Evolutionary conservation across 2,888 invertebrate species (phyloP), one percentile per base, ranked within the genome.

Genomic region (Leucophenga maculata): DNA sequence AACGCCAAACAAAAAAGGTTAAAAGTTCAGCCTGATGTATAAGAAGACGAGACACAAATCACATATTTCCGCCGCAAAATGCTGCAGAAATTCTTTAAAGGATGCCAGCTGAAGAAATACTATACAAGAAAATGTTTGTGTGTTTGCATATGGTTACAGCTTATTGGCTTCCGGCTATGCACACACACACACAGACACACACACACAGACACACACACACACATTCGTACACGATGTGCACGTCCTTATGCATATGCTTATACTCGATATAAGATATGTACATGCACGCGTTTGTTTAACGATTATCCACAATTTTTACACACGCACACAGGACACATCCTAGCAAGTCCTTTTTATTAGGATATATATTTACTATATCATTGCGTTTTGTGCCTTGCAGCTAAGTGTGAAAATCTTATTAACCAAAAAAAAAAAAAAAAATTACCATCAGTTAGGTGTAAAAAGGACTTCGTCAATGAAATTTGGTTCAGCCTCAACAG

Each of bases 121-220:
- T 50, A 18, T 50, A 13, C 81, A 79, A 75, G 68, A 72, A 75
- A 74, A 72, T 50, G 65, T 11, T 9, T 77, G 52, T 60, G 26
- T 52, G 55, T 26, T 18, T 55, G 55, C 26, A 55, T 26, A 55
- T 16, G 22, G 11, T n/a, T 3, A 16, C 64, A 16, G 60, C 16
- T 60, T 60, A 16, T 60, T 60, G 31, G n/a, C 32, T 60, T 13
- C 32, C 32, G 60, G n/a, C 39, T 55, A 60, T 31, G 32, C 26
- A 31, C 32, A 32, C 14, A 20, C 14, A 32, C 31, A 60, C 60
- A 60, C 31, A 32, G 8, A 60, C 60, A 39, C 60, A 60, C 26
- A 26, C 57, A 57, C 11, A 57, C 26, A 57, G 8, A 57, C 26
- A 6, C 13, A 32, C 14, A 20, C 14, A 32, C 31, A 60, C 60